Evolutionary conservation across 2,888 invertebrate genomes (phyloP), one percentile per base, ranked within the genome.

Genomic region (Plebejus anna): DNA sequence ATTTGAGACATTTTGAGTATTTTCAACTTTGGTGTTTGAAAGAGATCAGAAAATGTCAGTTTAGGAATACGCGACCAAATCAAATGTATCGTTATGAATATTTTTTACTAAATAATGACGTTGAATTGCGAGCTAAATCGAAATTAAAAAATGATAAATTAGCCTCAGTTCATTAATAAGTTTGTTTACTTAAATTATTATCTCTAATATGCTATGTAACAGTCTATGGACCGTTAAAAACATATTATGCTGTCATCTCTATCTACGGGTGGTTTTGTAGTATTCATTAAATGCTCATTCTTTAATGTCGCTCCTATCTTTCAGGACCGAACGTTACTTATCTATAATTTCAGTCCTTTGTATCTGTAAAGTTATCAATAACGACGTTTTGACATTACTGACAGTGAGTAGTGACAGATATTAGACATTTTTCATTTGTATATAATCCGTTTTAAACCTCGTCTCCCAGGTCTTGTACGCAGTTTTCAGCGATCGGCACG

Each of bases 401-500:
- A 72, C 47, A 13, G 51, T 73, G 51, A 51, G 47, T 22, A 13
- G 51, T 73, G 51, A 51, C 72, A 51, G 51, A 28, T 73, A 36
- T 22, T n/a, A 11, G 22, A 61, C 22, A 70, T 51, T 66, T 22
- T 22, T 22, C 70, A 66, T 38, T 38, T 59, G 13, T 16, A 16
- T 16, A 16, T 22, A 78, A 76, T 55, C 75, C 61, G 80, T 83
- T 87, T 87, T 84, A 93, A 16, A 95, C 95, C 87, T 97, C 96
- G 77, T 96, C 96, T 76, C 96, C 96, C 78, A 97, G 91, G 88
- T 96, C 96, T 80, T 96, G 96, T 6, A 98, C 97, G 78, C 98
- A 98, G 84, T 95, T 95, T 88, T 99, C 98, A 0, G 98, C 97
- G 76, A 99, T 97, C 22, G 99, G 98, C 79, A 99, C 98, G 90